Evolutionary conservation across 1,140 invertebrate species (phyloP).

Genomic region (Planococcus citri): DNA sequence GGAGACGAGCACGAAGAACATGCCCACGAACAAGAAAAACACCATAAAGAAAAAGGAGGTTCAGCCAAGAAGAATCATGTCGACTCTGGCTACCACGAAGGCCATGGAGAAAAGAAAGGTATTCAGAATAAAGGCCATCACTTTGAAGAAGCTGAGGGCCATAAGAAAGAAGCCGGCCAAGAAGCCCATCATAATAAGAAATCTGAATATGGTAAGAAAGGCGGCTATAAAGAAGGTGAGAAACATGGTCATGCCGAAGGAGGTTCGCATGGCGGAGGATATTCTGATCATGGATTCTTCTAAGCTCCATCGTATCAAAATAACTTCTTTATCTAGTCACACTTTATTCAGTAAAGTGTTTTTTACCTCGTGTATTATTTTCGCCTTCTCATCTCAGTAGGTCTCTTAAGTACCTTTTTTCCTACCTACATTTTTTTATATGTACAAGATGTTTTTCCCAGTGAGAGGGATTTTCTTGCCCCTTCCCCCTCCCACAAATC

Average conservation of each 20-base stretch:
- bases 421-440: no score
- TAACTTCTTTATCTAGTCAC: no score
- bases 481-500: no score
- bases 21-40: slow-evolving; percentile 31
- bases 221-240: slow-evolving; percentile 28
- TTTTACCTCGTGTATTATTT: no score
- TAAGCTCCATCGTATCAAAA: not conserved
- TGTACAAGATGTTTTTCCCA: no score
- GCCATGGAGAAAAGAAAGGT: slow-evolving; percentile 26
- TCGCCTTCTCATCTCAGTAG: no score
- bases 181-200: slow-evolving; percentile 26
- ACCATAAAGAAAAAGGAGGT: slow-evolving; percentile 28
- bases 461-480: no score
- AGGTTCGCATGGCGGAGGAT: slow-evolving; percentile 23
- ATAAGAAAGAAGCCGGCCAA: slow-evolving; percentile 27
- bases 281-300: slow-evolving; percentile 21
- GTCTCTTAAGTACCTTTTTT: no score
- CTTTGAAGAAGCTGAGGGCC: slow-evolving; percentile 28
- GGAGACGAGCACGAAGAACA: slow-evolving; percentile 43
- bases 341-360: no score
- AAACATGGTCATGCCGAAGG: slow-evolving; percentile 28
- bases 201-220: slow-evolving; percentile 27
- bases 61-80: slow-evolving; percentile 28
- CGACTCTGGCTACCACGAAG: slow-evolving; percentile 28
- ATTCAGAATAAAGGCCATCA: slow-evolving; percentile 28